Evolutionary conservation across 2,113 vertebrate genomes (phyloP), one percentile per base, ranked within the genome.

Genomic region (Sinocyclocheilus anophthalmus): DNA sequence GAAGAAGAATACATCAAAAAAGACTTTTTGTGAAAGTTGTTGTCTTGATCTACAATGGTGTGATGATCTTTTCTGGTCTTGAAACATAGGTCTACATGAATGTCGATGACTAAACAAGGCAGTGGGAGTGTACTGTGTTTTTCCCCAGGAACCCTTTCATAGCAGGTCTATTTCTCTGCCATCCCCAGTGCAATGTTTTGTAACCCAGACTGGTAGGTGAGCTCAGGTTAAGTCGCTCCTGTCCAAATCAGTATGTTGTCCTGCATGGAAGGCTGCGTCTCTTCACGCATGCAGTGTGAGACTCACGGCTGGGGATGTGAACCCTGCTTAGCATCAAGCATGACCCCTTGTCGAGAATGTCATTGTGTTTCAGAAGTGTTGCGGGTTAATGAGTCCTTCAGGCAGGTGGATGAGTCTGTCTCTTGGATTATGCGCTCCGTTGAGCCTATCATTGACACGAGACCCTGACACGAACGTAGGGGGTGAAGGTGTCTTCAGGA

Each of bases 341-440:
- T 57, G 39, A 78, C 81, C 57, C 76, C 88, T 79, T n/a, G 48
- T 86, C 42, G 77, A 81, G 88, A 69, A 86, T 83, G 86, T 91
- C 89, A 83, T 72, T 87, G 86, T 79, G 5, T 79, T 88, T 91
- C 82, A 88, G 86, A 85, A 39, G 82, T 63, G 72, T 80, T 63
- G 57, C 84, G 84, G 79, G 78, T 88, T 90, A 90, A 90, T 90
- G 86, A 88, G 89, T 86, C 89, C 85, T 86, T 82, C 65, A 83
- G 88, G 88, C 85, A 72, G 84, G 77, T 69, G 59, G 72, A 53
- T 87, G 76, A 84, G 73, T 77, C 81, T 87, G 77, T 84, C 77
- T 87, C 87, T 76, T 81, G 76, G 83, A 91, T 89, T 87, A 89
- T 87, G 55, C 65, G 88, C 84, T 90, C 84, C 85, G 84, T 37